Evolutionary conservation across 2,888 invertebrate genomes (phyloP).

Genomic region (Pharmacophagus antenor): DNA sequence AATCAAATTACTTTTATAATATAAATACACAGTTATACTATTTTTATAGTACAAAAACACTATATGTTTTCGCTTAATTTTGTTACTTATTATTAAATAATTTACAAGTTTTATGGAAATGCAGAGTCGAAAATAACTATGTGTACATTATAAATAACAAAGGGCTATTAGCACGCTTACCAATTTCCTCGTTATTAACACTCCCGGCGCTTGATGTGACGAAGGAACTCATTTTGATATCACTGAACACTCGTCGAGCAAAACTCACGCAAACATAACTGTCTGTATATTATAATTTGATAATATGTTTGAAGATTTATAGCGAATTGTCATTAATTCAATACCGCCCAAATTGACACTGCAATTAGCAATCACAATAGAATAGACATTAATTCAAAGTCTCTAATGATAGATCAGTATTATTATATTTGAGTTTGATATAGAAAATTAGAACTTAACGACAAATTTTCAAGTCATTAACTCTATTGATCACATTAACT

Average conservation of each 20-base stretch:
- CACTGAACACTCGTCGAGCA: conserved; percentile 11
- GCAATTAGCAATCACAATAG: neutral
- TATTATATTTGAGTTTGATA: neutral
- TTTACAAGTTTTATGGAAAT: too few relatives aligned
- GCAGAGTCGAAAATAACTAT: neutral
- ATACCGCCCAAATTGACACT: neutral
- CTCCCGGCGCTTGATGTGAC: conserved; percentile 45
- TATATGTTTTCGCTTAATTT: too few relatives aligned
- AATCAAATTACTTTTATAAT: neutral
- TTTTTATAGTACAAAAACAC: too few relatives aligned
- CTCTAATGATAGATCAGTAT: neutral
- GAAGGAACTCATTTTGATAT: conserved; percentile 57
- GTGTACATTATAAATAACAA: neutral
- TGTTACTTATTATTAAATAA: too few relatives aligned
- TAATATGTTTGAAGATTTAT: too few relatives aligned
- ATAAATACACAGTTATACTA: too few relatives aligned
- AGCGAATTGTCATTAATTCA: too few relatives aligned
- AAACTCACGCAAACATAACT: conserved; percentile 17
- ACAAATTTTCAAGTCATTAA: neutral
- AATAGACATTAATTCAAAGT: neutral
- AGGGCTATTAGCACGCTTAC: conserved; percentile 54
- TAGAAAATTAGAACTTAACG: neutral
- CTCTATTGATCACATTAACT: neutral
- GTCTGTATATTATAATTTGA: neutral
- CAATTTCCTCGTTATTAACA: conserved; percentile 60